Conservation (phyloP, 2,797 vertebrate species). For the Pseudochirops cupreus region DNA sequence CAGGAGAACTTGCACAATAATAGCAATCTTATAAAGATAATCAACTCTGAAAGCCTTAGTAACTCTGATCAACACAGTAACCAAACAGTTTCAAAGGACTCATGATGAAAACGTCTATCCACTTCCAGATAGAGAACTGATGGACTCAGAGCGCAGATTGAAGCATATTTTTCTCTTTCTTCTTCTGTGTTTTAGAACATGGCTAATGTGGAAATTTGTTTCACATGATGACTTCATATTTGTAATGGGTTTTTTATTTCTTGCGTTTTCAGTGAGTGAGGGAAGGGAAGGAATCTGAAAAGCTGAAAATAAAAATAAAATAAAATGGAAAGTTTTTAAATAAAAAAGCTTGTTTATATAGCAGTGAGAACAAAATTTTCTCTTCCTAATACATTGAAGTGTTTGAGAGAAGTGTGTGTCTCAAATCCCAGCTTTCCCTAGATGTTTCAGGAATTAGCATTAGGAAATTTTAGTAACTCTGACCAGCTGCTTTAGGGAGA, state of each 20-base stretch:
- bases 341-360: background rate
- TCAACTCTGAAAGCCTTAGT: background rate
- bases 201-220: background rate
- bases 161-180: background rate
- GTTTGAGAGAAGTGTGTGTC: background rate
- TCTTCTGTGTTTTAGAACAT: background rate
- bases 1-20: background rate
- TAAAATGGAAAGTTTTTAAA: background rate
- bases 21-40: background rate
- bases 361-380: background rate
- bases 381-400: background rate
- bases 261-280: background rate
- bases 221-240: background rate
- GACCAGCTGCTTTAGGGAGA: background rate
- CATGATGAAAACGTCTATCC: background rate
- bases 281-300: background rate
- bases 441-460: background rate
- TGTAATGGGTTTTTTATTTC: background rate
- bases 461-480: background rate
- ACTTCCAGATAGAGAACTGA: background rate
- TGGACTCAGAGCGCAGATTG: background rate
- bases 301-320: background rate
- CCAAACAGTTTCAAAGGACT: background rate
- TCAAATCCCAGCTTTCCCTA: background rate
- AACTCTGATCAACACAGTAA: background rate